Evolutionary conservation across 2,888 invertebrate genomes (phyloP).

Genomic region (Cheilosia vulpina): DNA sequence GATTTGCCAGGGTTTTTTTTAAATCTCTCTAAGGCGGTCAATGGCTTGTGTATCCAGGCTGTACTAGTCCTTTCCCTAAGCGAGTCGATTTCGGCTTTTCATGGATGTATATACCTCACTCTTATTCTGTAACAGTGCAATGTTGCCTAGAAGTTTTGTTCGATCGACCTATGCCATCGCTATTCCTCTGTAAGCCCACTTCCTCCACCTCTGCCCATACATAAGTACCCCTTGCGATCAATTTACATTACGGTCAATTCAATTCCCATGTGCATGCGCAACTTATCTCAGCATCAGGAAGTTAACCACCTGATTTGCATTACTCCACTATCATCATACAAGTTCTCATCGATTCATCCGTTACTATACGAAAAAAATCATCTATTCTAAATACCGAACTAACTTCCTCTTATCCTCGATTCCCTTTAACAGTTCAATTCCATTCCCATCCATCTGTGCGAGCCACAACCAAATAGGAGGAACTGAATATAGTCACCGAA

Average conservation of each 20-base stretch:
- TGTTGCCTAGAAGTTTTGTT: no score
- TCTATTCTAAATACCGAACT: constrained; percentile 39
- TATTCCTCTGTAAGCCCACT: no score
- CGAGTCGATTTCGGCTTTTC: no score
- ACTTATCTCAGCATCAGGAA: constrained; percentile 41
- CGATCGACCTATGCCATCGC: no score
- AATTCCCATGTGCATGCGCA: constrained; percentile 1
- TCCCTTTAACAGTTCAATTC: constrained; percentile 68
- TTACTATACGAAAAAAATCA: constrained; percentile 8
- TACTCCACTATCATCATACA: constrained; percentile 1
- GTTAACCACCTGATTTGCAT: constrained; percentile 63
- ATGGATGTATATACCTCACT: no score
- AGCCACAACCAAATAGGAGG: constrained; percentile 26
- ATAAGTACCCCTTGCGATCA: not conserved
- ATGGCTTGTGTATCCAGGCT: no score
- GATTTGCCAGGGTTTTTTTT: no score
- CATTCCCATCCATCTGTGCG: constrained; percentile 41
- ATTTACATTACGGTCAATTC: not conserved
- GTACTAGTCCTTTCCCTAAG: no score
- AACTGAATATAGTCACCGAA: constrained; percentile 36
- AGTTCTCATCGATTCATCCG: constrained; percentile 43
- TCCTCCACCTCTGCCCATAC: no score
- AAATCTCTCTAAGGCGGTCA: no score
- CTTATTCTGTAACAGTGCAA: no score
- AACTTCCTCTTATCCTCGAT: constrained; percentile 50